phyloP scores from a whole-genome alignment of 30 jellyfish, hydroid and myxozoan species.

The Pseudorhiza aurosa region DNA sequence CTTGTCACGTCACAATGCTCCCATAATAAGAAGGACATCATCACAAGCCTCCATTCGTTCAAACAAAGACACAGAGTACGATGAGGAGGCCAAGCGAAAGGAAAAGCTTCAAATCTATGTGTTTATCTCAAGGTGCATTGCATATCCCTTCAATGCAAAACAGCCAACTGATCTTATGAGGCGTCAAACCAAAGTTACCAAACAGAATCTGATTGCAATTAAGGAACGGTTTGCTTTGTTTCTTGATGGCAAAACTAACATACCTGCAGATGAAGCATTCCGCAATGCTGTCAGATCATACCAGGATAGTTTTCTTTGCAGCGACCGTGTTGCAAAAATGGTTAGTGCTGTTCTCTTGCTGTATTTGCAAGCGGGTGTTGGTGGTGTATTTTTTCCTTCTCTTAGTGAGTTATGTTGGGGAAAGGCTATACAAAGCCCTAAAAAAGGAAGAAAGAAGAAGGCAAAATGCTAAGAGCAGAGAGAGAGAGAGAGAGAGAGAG shows the following conservation, averaged over 20 bases:
- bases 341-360: slow-evolving; percentile 42
- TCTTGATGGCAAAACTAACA: slow-evolving; percentile 88
- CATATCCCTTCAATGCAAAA: slow-evolving; percentile 95
- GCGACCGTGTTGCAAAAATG: slow-evolving; percentile 96
- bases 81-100: slow-evolving; percentile 90
- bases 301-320: slow-evolving; percentile 88
- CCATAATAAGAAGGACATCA: slow-evolving; percentile 42
- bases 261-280: slow-evolving; percentile 94
- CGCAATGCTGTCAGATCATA: slow-evolving; percentile 85
- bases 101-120: slow-evolving; percentile 86
- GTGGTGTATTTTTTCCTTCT: too few relatives aligned
- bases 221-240: slow-evolving; percentile 92
- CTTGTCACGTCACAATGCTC: background rate
- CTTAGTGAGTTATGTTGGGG: too few relatives aligned
- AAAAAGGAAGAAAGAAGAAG: too few relatives aligned
- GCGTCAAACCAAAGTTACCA: slow-evolving; percentile 90
- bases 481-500: too few relatives aligned
- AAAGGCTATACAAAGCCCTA: too few relatives aligned
- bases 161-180: slow-evolving; percentile 97
- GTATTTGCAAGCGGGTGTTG: too few relatives aligned
- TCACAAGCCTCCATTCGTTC: slow-evolving; percentile 51
- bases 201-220: slow-evolving; percentile 80
- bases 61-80: slow-evolving; percentile 45
- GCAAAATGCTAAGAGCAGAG: too few relatives aligned
- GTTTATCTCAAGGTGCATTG: slow-evolving; percentile 89